phyloP scores from a whole-genome alignment of 2,797 vertebrate genomes.

The Limosa lapponica region DNA sequence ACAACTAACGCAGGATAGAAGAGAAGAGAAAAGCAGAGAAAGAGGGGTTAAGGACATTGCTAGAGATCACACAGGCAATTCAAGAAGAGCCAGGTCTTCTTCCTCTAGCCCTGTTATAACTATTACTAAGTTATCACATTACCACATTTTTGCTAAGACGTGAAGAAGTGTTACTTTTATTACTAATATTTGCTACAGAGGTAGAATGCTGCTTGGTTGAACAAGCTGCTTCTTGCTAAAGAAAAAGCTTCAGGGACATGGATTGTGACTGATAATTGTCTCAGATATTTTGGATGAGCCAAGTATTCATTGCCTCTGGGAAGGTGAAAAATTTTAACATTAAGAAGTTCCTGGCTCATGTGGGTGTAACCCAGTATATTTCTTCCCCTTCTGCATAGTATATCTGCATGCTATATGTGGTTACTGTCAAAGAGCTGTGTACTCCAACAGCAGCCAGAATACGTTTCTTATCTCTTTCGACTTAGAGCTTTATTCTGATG shows the following conservation, averaged over 20 bases:
- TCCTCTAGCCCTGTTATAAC: background rate
- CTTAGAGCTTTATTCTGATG: background rate
- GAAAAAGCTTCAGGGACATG: slow-evolving; percentile 7
- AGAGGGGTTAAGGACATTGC: background rate
- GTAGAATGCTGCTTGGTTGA: background rate
- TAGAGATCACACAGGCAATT: background rate
- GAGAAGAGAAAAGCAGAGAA: background rate
- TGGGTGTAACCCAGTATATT: background rate
- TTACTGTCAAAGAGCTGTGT: background rate
- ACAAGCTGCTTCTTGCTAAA: slow-evolving; percentile 51
- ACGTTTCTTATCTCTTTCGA: background rate
- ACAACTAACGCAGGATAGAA: background rate
- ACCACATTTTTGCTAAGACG: background rate
- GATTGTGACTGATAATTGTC: slow-evolving; percentile 35
- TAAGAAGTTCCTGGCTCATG: background rate
- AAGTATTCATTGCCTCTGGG: slow-evolving; percentile 56
- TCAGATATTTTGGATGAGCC: slow-evolving; percentile 18
- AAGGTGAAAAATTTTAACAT: background rate
- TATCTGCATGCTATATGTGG: background rate
- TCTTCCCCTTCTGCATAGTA: background rate
- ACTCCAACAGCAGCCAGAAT: background rate
- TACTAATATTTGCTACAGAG: background rate
- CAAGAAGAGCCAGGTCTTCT: background rate
- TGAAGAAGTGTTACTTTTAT: background rate
- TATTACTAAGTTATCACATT: background rate